Base-by-base conservation (phyloP, 2,797 vertebrate genomes). In the Ctenopoma multispine region DNA sequence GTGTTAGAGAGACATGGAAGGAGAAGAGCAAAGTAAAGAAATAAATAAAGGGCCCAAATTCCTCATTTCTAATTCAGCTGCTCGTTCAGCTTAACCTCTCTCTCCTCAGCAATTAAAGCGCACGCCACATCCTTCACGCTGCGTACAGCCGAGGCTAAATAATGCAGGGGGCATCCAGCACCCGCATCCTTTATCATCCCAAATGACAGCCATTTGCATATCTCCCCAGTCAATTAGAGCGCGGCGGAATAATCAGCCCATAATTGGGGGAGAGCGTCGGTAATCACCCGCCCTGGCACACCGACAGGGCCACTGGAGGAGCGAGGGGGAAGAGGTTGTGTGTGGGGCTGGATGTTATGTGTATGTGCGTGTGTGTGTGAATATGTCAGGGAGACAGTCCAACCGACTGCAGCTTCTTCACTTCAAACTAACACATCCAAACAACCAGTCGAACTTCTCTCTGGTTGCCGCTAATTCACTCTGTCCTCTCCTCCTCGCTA, bases 131-230 rank as follows among this genome's bases (percentile, higher is more conserved):
- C 96, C 96, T 97, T 97, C 96, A 97, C 96, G 96, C 96, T 95
- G 96, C 95, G 95, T 96, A 96, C 96, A 96, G 96, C 96, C 95
- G 95, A 88, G 89, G 96, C 96, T 97, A 97, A 98, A 97, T 97
- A 97, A 97, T 97, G 97, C 96, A 96, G 95, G 91, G 91, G 96
- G 95, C 95, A 95, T 96, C 96, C 95, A 91, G 90, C 90, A 91
- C 93, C 95, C 95, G 96, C 96, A 96, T 97, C 96, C 96, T 97
- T 97, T 97, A 97, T 97, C 97, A 97, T 97, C 96, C 96, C 96
- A 97, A 97, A 97, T 98, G 97, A 98, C 96, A 97, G 94, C 95
- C 96, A 97, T 98, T 97, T 97, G 96, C 97, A 97, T 97, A 97
- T 96, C 96, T 97, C 97, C 96, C 96, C 95, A 97, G 96, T 97